Percentiles rank a stretch among this genome's conserved stretches.
Evolutionary conservation across 1,140 invertebrate genomes (phyloP).

Genomic region (Calycopis cecrops): DNA sequence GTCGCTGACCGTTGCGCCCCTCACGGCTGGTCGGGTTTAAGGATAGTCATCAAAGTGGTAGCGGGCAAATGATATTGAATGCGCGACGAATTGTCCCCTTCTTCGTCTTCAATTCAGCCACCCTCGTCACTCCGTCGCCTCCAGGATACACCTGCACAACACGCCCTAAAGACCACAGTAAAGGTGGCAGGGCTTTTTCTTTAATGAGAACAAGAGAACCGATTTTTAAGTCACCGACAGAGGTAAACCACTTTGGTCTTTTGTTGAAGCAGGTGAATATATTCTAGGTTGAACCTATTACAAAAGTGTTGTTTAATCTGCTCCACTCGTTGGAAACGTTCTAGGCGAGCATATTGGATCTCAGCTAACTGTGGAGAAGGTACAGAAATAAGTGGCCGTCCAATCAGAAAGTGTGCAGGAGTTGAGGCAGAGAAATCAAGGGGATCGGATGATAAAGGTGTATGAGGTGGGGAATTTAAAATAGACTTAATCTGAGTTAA

Average conservation of each 20-base stretch:
- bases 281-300: no score
- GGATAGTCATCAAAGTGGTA: slow-evolving; percentile 20
- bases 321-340: slow-evolving; percentile 19
- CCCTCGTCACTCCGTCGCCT: slow-evolving; percentile 22
- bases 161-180: slow-evolving; percentile 24
- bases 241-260: no score
- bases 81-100: slow-evolving; percentile 16
- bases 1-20: no score
- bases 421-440: slow-evolving; percentile 35
- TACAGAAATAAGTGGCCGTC: slow-evolving; percentile 29
- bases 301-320: no score
- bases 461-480: slow-evolving; percentile 24
- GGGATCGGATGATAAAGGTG: slow-evolving; percentile 30
- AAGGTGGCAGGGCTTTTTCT: no score
- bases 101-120: slow-evolving; percentile 26
- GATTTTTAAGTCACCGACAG: no score
- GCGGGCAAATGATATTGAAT: slow-evolving; percentile 20
- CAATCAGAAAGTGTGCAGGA: slow-evolving; percentile 42
- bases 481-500: slow-evolving; percentile 32
- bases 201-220: no score
- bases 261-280: no score
- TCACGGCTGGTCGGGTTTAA: slow-evolving; percentile 19
- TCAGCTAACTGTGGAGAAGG: slow-evolving; percentile 12
- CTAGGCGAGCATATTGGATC: background rate
- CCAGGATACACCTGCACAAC: slow-evolving; percentile 17